Evolutionary conservation across 2,797 vertebrate genomes (phyloP).

Genomic region (Amblyraja radiata): DNA sequence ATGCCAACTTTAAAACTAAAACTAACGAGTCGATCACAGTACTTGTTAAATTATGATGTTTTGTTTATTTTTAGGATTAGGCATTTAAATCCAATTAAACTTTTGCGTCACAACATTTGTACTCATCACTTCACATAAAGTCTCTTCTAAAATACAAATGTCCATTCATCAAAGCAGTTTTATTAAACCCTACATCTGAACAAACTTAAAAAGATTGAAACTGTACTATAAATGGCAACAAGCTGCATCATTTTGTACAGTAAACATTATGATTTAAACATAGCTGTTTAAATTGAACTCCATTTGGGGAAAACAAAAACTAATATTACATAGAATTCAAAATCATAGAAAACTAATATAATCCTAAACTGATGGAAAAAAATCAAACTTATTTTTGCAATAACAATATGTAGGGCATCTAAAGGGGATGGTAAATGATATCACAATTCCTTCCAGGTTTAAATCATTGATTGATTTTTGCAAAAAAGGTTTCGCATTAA

Average conservation of each 20-base stretch:
- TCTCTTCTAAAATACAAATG: not conserved
- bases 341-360: not conserved
- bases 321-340: not conserved
- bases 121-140: not conserved
- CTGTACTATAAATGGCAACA: not conserved
- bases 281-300: conserved; percentile 8
- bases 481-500: no score
- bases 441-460: not conserved
- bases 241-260: not conserved
- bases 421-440: not conserved
- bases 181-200: not conserved
- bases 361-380: not conserved
- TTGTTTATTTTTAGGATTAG: not conserved
- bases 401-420: no score
- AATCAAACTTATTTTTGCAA: not conserved
- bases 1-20: not conserved
- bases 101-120: not conserved
- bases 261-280: not conserved
- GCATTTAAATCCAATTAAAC: not conserved
- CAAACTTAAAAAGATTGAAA: not conserved
- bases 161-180: not conserved
- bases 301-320: not conserved
- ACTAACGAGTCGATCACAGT: not conserved
- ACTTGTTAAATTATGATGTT: not conserved
- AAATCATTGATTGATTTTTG: not conserved